These are phyloP conservation scores for Lasioglossum calceatum DNA, from an alignment of 2,888 invertebrate genomes.

Conservation along the genomic window DNA sequence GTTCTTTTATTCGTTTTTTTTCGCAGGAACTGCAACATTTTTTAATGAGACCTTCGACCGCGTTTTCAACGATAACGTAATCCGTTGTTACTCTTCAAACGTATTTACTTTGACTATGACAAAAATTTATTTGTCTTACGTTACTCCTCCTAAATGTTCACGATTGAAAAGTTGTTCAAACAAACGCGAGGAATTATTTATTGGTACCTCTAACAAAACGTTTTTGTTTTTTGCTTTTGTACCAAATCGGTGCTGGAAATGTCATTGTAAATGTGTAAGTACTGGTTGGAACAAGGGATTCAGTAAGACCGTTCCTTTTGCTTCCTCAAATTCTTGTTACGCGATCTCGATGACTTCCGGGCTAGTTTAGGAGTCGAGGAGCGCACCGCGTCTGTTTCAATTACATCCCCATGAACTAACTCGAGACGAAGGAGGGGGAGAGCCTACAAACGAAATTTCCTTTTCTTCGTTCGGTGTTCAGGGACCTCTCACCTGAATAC, in stretches of 20 bases:
- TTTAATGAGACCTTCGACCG: neutral
- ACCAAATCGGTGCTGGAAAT: too few relatives aligned
- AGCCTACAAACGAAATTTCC: slow-evolving; percentile 47
- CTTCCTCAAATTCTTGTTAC: slow-evolving; percentile 12
- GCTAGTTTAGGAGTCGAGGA: slow-evolving; percentile 52
- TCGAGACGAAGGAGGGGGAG: slow-evolving; percentile 54
- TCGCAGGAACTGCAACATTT: neutral
- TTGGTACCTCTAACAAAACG: too few relatives aligned
- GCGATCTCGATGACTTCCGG: slow-evolving; percentile 62
- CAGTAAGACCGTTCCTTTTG: neutral
- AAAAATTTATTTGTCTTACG: too few relatives aligned
- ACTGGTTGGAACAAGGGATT: neutral
- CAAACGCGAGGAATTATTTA: too few relatives aligned
- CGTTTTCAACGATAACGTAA: neutral
- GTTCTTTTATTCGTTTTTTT: neutral
- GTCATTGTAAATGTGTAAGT: neutral
- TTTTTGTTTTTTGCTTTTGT: too few relatives aligned
- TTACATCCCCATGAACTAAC: slow-evolving; percentile 67
- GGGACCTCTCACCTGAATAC: slow-evolving; percentile 21
- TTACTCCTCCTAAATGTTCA: too few relatives aligned
- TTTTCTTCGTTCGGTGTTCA: slow-evolving; percentile 47
- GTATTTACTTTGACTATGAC: too few relatives aligned
- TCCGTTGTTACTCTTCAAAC: neutral
- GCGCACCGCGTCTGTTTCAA: slow-evolving; percentile 64
- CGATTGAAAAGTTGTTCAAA: too few relatives aligned